These are phyloP conservation scores for Drosophila obscura DNA, from an alignment of 1,140 invertebrate genomes.

Conservation along the genomic window DNA sequence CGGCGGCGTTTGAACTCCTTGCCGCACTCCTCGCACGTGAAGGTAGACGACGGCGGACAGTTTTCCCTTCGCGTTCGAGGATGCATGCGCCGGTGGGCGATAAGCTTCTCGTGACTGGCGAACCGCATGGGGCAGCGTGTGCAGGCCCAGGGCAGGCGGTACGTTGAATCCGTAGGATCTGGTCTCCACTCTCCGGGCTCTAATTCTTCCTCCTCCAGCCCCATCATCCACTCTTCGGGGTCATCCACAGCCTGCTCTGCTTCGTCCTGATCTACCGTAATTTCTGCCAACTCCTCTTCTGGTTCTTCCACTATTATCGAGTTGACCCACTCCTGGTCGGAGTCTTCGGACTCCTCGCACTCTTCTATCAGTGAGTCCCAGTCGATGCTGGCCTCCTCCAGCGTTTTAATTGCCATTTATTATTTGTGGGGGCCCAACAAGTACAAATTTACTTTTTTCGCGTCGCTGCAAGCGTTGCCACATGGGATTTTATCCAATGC, in stretches of 20 bases:
- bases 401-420: no score
- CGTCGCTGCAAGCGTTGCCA: no score
- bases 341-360: no score
- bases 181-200: constrained; percentile 19
- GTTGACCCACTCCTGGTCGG: no score
- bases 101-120: background rate
- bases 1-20: constrained; percentile 91
- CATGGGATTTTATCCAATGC: no score
- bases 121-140: constrained; percentile 17
- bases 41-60: constrained; percentile 53
- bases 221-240: background rate
- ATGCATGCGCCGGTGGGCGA: constrained; percentile 4
- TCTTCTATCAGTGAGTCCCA: no score
- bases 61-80: background rate
- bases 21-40: constrained; percentile 88
- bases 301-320: no score
- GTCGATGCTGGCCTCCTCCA: no score
- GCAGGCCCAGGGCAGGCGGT: constrained; percentile 2
- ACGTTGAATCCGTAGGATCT: background rate
- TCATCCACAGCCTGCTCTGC: background rate
- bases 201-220: constrained; percentile 13
- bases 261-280: background rate
- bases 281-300: no score
- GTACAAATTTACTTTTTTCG: no score
- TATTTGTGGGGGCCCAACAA: no score